Evolutionary conservation across 2,888 invertebrate genomes (phyloP), one percentile per base, ranked within the genome.

Genomic region (Lasioglossum morio): DNA sequence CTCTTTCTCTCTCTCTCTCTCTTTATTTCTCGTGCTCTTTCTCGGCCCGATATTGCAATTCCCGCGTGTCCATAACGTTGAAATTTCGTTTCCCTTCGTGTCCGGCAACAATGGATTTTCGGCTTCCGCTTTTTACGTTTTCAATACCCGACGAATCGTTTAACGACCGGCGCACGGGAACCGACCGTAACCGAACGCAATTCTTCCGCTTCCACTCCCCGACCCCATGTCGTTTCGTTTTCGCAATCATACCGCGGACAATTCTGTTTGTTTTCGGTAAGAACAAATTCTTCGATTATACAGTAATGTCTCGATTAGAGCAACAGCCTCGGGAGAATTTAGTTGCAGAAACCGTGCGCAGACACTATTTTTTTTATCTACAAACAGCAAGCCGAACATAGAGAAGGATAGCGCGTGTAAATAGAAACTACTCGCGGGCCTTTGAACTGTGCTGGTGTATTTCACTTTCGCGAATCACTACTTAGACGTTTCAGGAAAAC

Each of bases 71-170:
- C 69, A 79, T 82, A 82, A 82, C 86, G 76, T 53, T 70, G 48
- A 69, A 75, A 86, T 85, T 85, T 86, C 86, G 73, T 86, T 86
- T 85, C 66, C 66, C 72, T 70, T n/a, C 76, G 75, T 70, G 46
- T 5, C 48, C 30, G 27, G 78, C 85, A 70, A 74, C 84, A 84
- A 79, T 85, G 79, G 75, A 85, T 79, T 85, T 79, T 79, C 75
- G 79, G 76, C 85, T 85, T 85, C 74, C 85, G 79, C 79, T 79
- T 85, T 85, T 85, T 76, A 69, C 79, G 48, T 40, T 76, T 76
- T 63, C 85, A 66, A 79, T 76, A 72, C 43, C 72, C 85, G 75
- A 43, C 72, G 85, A 85, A 85, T 66, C 79, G 85, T 85, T 85
- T 85, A 84, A 85, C 85, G 37, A 85, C 60, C 83, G 60, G 48